Evolutionary conservation across 2,888 invertebrate species (phyloP), one percentile per base, ranked within the genome.

Genomic region (Oxytorus armatus): DNA sequence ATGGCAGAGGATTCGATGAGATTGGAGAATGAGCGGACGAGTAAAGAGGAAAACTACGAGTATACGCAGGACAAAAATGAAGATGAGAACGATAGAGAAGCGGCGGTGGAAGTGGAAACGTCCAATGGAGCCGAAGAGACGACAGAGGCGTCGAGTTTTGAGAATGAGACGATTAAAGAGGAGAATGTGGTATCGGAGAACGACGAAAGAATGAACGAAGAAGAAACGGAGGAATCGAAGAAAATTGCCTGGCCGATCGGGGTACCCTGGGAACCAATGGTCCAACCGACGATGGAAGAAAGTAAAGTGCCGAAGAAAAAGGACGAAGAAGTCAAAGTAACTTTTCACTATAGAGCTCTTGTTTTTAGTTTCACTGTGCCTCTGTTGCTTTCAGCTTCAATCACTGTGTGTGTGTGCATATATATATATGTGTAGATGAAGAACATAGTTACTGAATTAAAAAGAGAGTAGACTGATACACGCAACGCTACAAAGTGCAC

Each of bases 171-270:
- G 59, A 18, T 18, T 23, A 36, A 57, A 14, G 65, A 55, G 21
- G 59, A 33, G 14, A 59, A 79, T 42, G 18, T 68, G 4, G 49
- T 3, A 3, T 2, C 2, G 3, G 29, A 29, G 3, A 5, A 29
- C 29, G 29, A 29, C 29, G 29, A 29, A 29, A 55, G 29, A 65
- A 75, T 36, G 82, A 66, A 68, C 14, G 57, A 78, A 51, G 66
- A 61, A 61, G 76, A 36, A 36, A 74, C 10, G n/a, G 53, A 69
- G 39, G 65, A 68, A 81, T 76, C 25, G 72, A 65, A 77, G 70
- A 82, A 81, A 83, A 82, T 66, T 82, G 73, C 73, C 21, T 86
- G 89, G 87, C 87, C 88, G 23, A 77, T 88, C 25, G 88, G 86
- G 75, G 68, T 69, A 21, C 85, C 85, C 0, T 88, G 88, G 86